Evolutionary conservation across 2,113 vertebrate species (phyloP), one percentile per base, ranked within the genome.

Genomic region (Syngnathus scovelli): DNA sequence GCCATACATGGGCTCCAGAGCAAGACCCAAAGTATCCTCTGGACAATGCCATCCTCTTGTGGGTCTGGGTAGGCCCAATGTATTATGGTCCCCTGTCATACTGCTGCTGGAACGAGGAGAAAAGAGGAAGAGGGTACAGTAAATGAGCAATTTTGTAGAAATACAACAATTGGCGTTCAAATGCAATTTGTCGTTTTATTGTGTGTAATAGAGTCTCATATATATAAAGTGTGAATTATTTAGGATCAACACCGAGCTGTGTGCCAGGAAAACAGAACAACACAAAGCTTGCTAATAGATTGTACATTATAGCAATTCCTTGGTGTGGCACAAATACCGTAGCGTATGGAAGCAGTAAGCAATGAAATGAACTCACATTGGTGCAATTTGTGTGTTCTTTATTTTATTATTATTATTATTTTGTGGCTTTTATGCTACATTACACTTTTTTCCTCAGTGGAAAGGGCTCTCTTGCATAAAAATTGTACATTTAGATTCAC

Each of bases 21-120:
- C 61, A 52, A 77, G 41, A 65, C 55, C 85, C 80, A 82, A 77
- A 69, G 90, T 88, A 67, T 81, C 86, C 78, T 51, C 81, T 55
- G 86, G 76, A 74, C 62, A 38, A 54, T 72, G 65, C 7, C 46
- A 27, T 18, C 71, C 72, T 36, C n/a, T 48, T 12, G 77, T 66
- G 52, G 49, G 23, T 69, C 69, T 27, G 1, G 70, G 70, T 66
- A 48, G 66, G 43, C 71, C 84, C 65, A 87, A 85, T 13, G 71
- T 81, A 73, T 90, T 64, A 64, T 88, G 87, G 76, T 93, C 89
- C 66, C 71, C 82, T 70, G 91, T 87, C 80, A 96, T 98, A 86
- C 89, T 94, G 91, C 95, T 98, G 87, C 6, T 69, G 51, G 52
- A 61, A 77, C 56, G 16, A 75, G 41, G 68, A 60, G 2, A 54